These are phyloP conservation scores for Eulemur rufifrons DNA, from an alignment of 2,113 vertebrate species.

Conservation along the genomic window DNA sequence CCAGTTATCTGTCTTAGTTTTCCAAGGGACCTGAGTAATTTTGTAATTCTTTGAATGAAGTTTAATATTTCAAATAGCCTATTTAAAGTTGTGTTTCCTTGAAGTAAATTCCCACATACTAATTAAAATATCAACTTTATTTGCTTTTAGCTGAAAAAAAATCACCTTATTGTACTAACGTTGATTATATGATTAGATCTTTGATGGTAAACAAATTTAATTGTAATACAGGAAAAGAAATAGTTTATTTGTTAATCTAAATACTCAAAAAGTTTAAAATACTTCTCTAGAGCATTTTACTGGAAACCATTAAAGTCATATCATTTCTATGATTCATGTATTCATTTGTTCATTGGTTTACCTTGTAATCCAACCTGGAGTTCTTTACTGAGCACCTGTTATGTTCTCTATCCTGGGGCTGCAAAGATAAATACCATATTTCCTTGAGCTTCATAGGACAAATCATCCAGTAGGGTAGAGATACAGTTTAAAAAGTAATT, in stretches of 20 bases:
- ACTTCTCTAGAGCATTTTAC: background rate
- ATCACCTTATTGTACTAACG: background rate
- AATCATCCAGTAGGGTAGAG: background rate
- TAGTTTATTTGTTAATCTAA: slow-evolving; percentile 20
- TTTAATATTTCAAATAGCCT: background rate
- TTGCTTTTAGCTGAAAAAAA: background rate
- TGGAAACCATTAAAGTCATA: background rate
- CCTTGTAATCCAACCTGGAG: background rate
- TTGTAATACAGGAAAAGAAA: background rate
- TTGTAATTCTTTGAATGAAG: background rate
- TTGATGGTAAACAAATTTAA: slow-evolving; percentile 35
- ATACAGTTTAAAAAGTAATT: background rate
- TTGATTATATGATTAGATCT: background rate
- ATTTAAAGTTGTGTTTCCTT: background rate
- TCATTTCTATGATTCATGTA: background rate
- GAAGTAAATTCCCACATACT: background rate
- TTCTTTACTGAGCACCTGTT: background rate
- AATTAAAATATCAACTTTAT: background rate
- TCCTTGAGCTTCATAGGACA: background rate
- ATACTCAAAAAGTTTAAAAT: background rate
- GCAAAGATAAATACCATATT: background rate
- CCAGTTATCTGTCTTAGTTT: background rate
- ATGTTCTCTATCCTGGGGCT: background rate
- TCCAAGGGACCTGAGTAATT: background rate
- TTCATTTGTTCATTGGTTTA: background rate